Base-by-base conservation (phyloP, 2,113 vertebrate genomes). In the Rynchops niger region DNA sequence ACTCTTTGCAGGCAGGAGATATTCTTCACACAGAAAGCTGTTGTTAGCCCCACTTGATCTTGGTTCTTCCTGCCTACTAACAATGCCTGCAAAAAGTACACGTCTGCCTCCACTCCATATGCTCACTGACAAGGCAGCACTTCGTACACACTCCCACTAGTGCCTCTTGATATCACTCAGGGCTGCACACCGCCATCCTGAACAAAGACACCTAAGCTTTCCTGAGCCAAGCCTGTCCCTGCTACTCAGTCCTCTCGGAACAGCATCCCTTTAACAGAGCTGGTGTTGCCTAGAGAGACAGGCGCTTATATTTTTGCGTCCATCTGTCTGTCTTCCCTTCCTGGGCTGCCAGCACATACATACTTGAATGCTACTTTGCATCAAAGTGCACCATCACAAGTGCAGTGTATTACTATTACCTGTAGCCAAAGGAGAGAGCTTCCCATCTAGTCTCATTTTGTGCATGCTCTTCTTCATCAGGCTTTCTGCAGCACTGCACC, bases 21-120 rank as follows among this genome's bases (percentile, higher is more conserved):
- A 6, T 1, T 56, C 56, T 72, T 61, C 63, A 58, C 29, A 6
- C n/a, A 78, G 40, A 52, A 69, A 66, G 55, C 40, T 92, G 27
- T 2, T 12, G 4, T 15, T 56, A 47, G 27, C 43, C 22, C 59
- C 11, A 15, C 71, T 63, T 70, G 27, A 45, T 49, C 43, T 25
- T 43, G 9, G 59, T 9, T 69, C 38, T 30, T 62, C 71, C 71
- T 38, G 70, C 40, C 77, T 59, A 0, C 58, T 67, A 40, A 12
- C 47, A 9, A 5, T 8, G 16, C 34, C 65, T 81, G 65, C 56
- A 67, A 9, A 27, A 50, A 72, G 38, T 7, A 10, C 50, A 19
- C 0, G 0, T 59, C 69, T 84, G 66, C 81, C 73, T 72, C 34
- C 18, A 1, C 52, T 52, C 86, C 61, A 3, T 7, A 9, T 42